phyloP scores from a whole-genome alignment of 2,797 vertebrate species.

The Melanogrammus aeglefinus region DNA sequence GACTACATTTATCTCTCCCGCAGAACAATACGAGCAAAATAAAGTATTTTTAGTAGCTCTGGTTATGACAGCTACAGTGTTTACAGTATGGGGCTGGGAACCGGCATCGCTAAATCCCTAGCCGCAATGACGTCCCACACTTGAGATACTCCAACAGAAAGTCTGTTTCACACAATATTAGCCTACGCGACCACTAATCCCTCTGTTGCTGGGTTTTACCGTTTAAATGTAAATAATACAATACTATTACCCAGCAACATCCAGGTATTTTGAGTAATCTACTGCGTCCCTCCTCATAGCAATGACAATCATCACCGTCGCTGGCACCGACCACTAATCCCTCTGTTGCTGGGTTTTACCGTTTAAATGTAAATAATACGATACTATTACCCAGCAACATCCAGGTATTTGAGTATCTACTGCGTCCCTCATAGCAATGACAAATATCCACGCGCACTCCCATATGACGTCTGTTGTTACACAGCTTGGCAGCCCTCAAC shows the following conservation, averaged over 20 bases:
- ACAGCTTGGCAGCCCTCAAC: neutral
- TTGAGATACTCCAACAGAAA: neutral
- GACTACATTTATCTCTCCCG: neutral
- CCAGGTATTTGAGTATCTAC: neutral
- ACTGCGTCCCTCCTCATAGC: neutral
- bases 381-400: neutral
- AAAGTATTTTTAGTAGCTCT: constrained; percentile 4
- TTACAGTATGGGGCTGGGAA: neutral
- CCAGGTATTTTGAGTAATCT: neutral
- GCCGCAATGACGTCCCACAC: neutral
- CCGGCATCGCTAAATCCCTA: neutral
- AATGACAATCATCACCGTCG: neutral
- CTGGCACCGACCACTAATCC: neutral
- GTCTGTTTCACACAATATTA: neutral
- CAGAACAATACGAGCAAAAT: neutral
- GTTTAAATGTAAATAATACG: neutral
- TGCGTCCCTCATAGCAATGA: neutral
- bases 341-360: neutral
- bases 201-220: neutral
- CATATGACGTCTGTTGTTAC: neutral
- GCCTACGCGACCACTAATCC: neutral
- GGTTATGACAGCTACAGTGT: neutral
- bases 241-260: neutral
- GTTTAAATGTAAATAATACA: neutral
- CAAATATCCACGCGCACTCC: too few relatives aligned